Percentiles rank a stretch among this genome's conserved stretches.
phyloP scores from a whole-genome alignment of 2,113 vertebrate species.

The Hippoglossus stenolepis region DNA sequence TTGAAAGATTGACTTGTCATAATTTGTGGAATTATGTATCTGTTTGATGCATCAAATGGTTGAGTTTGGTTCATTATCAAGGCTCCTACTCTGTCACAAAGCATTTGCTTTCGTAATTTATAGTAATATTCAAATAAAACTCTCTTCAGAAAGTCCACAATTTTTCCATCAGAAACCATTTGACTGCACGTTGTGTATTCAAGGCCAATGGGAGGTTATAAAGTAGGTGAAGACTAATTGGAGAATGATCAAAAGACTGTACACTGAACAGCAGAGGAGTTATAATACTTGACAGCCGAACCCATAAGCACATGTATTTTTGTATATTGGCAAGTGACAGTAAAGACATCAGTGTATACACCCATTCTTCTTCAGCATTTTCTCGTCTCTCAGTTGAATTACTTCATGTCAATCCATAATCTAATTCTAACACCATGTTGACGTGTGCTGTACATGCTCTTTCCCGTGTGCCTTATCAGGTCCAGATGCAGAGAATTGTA shows the following conservation, averaged over 20 bases:
- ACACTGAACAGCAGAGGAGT: no score
- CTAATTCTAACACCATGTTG: constrained; percentile 12
- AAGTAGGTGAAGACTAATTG: no score
- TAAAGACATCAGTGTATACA: no score
- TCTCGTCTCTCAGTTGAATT: background rate
- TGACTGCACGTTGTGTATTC: no score
- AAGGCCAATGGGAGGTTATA: no score
- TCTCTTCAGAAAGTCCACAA: no score
- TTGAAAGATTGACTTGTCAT: background rate
- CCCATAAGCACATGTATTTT: no score
- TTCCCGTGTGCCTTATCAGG: constrained; percentile 60
- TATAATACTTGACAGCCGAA: no score
- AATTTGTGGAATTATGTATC: background rate
- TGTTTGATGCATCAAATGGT: background rate
- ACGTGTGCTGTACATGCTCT: constrained; percentile 51
- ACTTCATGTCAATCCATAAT: background rate
- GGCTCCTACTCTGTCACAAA: background rate
- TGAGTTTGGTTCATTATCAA: background rate
- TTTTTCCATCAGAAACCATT: no score
- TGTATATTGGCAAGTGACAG: no score
- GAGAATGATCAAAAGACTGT: no score
- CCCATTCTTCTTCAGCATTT: no score
- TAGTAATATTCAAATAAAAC: background rate
- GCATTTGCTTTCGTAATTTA: background rate
- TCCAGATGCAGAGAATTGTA: constrained; percentile 46